A percentile compares a stretch with the other conserved stretches of the same genome.
These are phyloP conservation scores for Euwallacea fornicatus DNA, from an alignment of 1,140 invertebrate species.

Conservation along the genomic window DNA sequence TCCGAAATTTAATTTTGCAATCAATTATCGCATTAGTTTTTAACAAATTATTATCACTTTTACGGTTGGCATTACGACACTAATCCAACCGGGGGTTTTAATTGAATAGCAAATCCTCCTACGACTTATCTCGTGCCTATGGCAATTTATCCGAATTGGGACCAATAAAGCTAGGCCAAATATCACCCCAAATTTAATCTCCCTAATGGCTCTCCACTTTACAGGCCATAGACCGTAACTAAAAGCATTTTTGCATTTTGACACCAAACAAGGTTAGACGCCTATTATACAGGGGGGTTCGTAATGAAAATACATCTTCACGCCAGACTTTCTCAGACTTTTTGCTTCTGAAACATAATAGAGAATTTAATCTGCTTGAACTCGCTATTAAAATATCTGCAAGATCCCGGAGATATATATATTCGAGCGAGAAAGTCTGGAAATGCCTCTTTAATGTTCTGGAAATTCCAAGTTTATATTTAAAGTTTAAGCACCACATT, in stretches of 20 bases:
- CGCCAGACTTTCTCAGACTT: background rate
- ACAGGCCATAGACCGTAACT: conserved; percentile 22
- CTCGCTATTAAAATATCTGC: too few relatives aligned
- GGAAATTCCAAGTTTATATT: too few relatives aligned
- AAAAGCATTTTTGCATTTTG: conserved; percentile 31
- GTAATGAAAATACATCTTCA: conserved; percentile 12
- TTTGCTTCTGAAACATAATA: background rate
- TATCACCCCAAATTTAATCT: conserved; percentile 29
- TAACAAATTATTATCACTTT: too few relatives aligned
- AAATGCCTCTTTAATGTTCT: too few relatives aligned
- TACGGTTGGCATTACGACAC: too few relatives aligned
- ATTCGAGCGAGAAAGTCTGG: too few relatives aligned
- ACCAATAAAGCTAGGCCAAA: conserved; percentile 22
- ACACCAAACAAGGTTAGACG: conserved; percentile 21
- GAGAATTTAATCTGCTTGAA: background rate
- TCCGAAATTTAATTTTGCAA: too few relatives aligned
- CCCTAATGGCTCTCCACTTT: conserved; percentile 22
- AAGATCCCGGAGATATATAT: too few relatives aligned
- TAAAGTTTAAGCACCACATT: too few relatives aligned
- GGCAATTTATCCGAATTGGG: conserved; percentile 21
- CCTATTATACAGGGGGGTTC: background rate
- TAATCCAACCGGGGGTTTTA: background rate
- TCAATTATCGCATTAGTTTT: too few relatives aligned
- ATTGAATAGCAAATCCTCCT: conserved; percentile 7
- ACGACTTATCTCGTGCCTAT: conserved; percentile 9